Conservation (phyloP, 2,888 invertebrate genomes). For the Coremacera marginata region DNA sequence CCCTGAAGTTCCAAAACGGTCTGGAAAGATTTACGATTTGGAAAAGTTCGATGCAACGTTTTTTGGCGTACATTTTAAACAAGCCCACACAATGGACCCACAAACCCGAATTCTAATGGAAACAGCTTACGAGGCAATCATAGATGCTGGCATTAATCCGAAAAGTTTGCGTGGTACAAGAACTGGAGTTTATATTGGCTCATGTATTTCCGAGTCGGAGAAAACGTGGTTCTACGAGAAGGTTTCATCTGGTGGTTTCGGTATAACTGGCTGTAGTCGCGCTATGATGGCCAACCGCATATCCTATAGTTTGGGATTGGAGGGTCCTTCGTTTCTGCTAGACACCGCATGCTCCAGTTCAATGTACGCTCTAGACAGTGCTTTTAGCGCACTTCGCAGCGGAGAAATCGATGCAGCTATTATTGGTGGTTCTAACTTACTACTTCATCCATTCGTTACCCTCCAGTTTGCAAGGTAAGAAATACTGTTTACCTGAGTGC, state of each 20-base stretch:
- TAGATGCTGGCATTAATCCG: slow-evolving; percentile 82
- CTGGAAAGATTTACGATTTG: slow-evolving; percentile 79
- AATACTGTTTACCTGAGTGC: no score
- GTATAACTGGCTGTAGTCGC: slow-evolving; percentile 80
- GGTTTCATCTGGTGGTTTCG: slow-evolving; percentile 71
- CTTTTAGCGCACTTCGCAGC: slow-evolving; percentile 80
- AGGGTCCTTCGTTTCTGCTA: slow-evolving; percentile 88
- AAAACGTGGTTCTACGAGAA: slow-evolving; percentile 79
- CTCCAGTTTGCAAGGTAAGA: slow-evolving; percentile 84
- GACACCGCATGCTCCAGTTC: slow-evolving; percentile 98
- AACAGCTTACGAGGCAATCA: slow-evolving; percentile 81
- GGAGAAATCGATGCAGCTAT: slow-evolving; percentile 91
- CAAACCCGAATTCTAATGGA: slow-evolving; percentile 84
- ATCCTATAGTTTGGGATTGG: slow-evolving; percentile 88
- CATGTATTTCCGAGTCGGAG: slow-evolving; percentile 79
- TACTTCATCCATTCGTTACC: slow-evolving; percentile 88
- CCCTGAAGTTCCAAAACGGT: slow-evolving; percentile 80
- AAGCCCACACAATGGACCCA: slow-evolving; percentile 83
- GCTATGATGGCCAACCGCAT: slow-evolving; percentile 94
- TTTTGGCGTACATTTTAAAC: slow-evolving; percentile 81
- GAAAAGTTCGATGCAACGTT: slow-evolving; percentile 83
- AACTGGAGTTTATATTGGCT: slow-evolving; percentile 82
- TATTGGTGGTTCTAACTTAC: slow-evolving; percentile 88
- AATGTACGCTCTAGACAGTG: slow-evolving; percentile 87
- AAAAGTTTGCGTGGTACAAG: slow-evolving; percentile 74